Evolutionary conservation across 1,140 invertebrate species (phyloP).

Genomic region (Maconellicoccus hirsutus): DNA sequence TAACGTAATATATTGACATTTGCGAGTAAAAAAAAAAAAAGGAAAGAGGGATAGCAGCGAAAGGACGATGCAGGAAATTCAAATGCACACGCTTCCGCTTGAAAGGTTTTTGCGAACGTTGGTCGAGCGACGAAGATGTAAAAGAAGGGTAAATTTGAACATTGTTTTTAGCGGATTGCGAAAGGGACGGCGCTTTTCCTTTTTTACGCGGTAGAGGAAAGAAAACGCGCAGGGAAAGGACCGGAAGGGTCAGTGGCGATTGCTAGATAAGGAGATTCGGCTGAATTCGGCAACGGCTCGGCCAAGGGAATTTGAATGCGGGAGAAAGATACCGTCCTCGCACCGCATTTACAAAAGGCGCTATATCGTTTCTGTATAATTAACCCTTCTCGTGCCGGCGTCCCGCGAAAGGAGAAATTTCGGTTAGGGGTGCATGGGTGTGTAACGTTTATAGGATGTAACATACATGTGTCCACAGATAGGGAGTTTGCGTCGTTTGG

Average conservation of each 20-base stretch:
- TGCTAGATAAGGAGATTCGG: constrained; percentile 19
- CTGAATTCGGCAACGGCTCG: background rate
- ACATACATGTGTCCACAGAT: constrained; percentile 21
- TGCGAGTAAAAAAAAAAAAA: background rate
- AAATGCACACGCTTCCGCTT: background rate
- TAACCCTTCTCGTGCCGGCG: background rate
- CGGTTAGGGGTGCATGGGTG: background rate
- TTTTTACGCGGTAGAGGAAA: background rate
- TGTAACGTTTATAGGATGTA: constrained; percentile 17
- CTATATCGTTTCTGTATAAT: constrained; percentile 19
- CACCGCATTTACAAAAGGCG: constrained; percentile 21
- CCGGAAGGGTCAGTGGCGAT: no score
- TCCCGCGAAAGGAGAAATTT: constrained; percentile 13
- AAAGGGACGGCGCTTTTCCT: background rate
- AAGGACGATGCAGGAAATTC: constrained; percentile 7
- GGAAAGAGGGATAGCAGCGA: background rate
- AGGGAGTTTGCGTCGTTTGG: constrained; percentile 26
- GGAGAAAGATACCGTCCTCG: constrained; percentile 15
- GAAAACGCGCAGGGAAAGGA: no score
- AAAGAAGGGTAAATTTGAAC: background rate
- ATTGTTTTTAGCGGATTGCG: constrained; percentile 1
- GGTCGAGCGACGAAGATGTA: background rate
- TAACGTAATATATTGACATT: background rate
- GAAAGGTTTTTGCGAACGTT: background rate
- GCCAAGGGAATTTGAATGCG: constrained; percentile 28